Conservation (phyloP, 2,797 vertebrate species). For the Microcaecilia unicolor region DNA sequence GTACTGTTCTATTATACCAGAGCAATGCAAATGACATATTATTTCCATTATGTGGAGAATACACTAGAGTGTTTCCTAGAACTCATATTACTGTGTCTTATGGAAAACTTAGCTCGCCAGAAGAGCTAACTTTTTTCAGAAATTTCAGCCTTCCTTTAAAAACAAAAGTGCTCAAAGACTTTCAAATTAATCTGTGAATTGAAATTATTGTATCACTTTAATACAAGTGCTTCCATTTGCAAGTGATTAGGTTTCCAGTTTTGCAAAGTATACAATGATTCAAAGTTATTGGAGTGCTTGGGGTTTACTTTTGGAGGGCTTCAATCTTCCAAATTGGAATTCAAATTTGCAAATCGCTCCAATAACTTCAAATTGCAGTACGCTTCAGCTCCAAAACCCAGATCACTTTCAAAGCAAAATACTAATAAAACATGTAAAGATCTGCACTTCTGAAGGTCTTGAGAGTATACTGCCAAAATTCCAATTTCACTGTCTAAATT, state of each 20-base stretch:
- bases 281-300: conserved; percentile 45
- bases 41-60: no score
- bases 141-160: conserved; percentile 28
- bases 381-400: conserved; percentile 14
- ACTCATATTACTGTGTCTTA: background rate
- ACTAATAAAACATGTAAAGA: conserved; percentile 12
- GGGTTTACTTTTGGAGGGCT: conserved; percentile 39
- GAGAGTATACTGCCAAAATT: conserved; percentile 3
- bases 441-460: conserved; percentile 16
- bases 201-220: conserved; percentile 40
- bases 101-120: conserved; percentile 11
- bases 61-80: no score
- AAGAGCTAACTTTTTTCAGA: conserved; percentile 24
- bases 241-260: conserved; percentile 26
- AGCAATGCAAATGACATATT: no score
- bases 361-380: conserved; percentile 41
- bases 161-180: conserved; percentile 23
- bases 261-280: conserved; percentile 43
- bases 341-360: conserved; percentile 38
- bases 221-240: conserved; percentile 27
- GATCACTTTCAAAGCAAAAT: conserved; percentile 19
- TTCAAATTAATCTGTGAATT: conserved; percentile 30
- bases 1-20: no score
- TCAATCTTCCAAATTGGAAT: conserved; percentile 47
- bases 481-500: conserved; percentile 3